Conservation (phyloP, 2,888 invertebrate genomes). For the Aproaerema taeniolella region DNA sequence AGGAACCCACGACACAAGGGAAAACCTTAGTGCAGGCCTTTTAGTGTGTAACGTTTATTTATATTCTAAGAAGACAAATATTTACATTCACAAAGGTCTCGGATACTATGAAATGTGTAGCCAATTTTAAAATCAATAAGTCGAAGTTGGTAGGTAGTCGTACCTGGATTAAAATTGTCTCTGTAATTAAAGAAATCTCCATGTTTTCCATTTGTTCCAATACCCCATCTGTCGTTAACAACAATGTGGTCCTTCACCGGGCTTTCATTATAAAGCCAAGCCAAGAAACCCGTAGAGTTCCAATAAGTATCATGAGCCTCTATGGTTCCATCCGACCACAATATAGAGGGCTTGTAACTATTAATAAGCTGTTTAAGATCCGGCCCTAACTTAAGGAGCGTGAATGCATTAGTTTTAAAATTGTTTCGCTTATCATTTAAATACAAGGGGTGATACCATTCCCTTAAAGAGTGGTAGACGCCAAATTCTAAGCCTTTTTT, state of each 20-base stretch:
- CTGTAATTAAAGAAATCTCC: slow-evolving; percentile 92
- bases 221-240: slow-evolving; percentile 97
- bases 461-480: slow-evolving; percentile 90
- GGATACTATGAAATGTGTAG: too few species aligned
- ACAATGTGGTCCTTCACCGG: slow-evolving; percentile 93
- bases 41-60: too few species aligned
- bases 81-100: too few species aligned
- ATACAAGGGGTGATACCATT: slow-evolving; percentile 93
- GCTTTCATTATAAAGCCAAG: slow-evolving; percentile 96
- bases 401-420: slow-evolving; percentile 81
- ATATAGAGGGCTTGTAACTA: slow-evolving; percentile 83
- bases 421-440: slow-evolving; percentile 80
- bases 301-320: slow-evolving; percentile 90
- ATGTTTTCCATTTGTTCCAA: slow-evolving; percentile 86
- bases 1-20: too few species aligned
- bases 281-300: slow-evolving; percentile 89
- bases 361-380: slow-evolving; percentile 88
- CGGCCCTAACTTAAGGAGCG: slow-evolving; percentile 84
- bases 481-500: slow-evolving; percentile 83
- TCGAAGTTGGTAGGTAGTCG: too few species aligned
- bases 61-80: too few species aligned
- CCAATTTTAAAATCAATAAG: too few species aligned
- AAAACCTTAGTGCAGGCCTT: too few species aligned
- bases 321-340: slow-evolving; percentile 98
- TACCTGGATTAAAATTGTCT: slow-evolving; percentile 80